These are phyloP conservation scores for Trichomalopsis sarcophagae DNA, from an alignment of 1,140 invertebrate species.

Conservation along the genomic window DNA sequence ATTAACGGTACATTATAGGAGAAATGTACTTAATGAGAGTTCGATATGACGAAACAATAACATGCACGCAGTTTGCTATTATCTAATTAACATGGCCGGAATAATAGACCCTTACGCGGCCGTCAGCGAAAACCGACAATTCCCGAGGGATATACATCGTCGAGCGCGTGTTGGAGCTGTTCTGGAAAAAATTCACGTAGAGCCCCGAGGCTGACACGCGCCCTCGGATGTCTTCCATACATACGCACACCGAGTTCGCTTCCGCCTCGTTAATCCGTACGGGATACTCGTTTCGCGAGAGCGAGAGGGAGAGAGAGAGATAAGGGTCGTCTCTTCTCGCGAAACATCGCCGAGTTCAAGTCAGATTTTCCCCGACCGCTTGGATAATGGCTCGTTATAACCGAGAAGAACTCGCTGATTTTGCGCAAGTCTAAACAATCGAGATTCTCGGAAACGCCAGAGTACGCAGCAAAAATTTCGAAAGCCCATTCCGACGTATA, in stretches of 20 bases:
- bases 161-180: background rate
- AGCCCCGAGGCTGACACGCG: slow-evolving; percentile 18
- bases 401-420: too few species aligned
- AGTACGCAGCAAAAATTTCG: too few species aligned
- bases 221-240: too few species aligned
- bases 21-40: background rate
- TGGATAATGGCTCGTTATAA: too few species aligned
- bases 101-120: background rate
- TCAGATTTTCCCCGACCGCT: too few species aligned
- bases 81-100: background rate
- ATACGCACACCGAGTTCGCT: background rate
- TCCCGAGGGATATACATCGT: background rate
- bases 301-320: background rate
- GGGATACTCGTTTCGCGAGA: too few species aligned
- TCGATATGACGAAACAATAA: background rate
- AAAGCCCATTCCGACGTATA: too few species aligned
- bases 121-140: background rate
- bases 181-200: background rate
- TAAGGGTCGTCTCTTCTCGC: too few species aligned
- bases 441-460: too few species aligned
- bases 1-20: background rate
- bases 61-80: background rate
- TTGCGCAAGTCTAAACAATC: too few species aligned
- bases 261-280: background rate
- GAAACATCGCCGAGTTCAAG: too few species aligned